Base-by-base conservation (phyloP, 30 jellyfish, hydroid and myxozoan species). In the Cassiopea andromeda region DNA sequence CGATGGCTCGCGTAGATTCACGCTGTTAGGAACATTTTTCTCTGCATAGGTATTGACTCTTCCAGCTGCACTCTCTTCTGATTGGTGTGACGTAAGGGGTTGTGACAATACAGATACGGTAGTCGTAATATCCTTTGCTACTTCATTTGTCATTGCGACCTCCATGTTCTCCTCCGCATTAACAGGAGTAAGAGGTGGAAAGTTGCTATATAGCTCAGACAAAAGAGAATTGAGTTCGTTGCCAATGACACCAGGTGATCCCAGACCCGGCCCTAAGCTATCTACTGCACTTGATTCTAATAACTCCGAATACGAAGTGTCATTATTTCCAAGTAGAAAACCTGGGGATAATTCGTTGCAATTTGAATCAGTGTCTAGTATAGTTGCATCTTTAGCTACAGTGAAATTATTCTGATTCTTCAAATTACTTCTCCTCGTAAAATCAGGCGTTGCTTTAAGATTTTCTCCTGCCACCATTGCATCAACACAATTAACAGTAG, bases 241-340 rank as follows among this genome's bases (percentile, higher is more conserved):
- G 6, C 90, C 94, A 58, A 87, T 87, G 59, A 76, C 85, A 14
- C 85, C 94, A 49, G 94, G 88, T 2, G 94, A 78, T 44, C 90
- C 88, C n/a, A 78, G 44, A 10, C 45, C 58, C 8, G 84, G 75
- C 8, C 13, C 74, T 48, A 75, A 47, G 58, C 77, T 78, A 69
- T 83, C 75, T 15, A 57, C 6, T 7, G 75, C 48, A 19, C 85
- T 44, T 47, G 91, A 38, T 6, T 83, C 84, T 45, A 83, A 46
- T 48, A 83, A 67, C 77, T 48, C 84, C 1, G 91, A 49, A 68
- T n/a, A 69, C 5, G 68, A 48, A 14, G 69, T 13, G 43, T 60
- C 76, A 61, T 14, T 80, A 46, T 58, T 60, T 15, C 66, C 19
- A 17, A 61, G 10, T 19, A 7, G 43, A 2, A 60, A 45, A n/a